Evolutionary conservation across 2,797 vertebrate species (phyloP).

Genomic region (Botia kubotai): DNA sequence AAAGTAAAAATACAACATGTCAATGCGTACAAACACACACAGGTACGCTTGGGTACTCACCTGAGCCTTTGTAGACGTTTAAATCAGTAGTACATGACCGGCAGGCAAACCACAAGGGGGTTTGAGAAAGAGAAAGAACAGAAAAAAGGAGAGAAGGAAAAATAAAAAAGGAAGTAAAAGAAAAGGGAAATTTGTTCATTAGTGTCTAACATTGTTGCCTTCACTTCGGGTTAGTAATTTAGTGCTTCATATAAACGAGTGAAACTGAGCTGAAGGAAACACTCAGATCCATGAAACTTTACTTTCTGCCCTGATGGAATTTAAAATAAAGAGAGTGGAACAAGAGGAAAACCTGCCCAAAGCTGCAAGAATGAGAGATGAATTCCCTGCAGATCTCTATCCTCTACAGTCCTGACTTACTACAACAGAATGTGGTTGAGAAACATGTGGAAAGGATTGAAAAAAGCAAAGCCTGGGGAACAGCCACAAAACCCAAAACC

Average conservation of each 20-base stretch:
- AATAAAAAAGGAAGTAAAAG: slow-evolving; percentile 15
- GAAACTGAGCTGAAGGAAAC: slow-evolving; percentile 48
- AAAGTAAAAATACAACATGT: neutral
- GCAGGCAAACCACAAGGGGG: slow-evolving; percentile 2
- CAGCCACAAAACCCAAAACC: slow-evolving; percentile 26
- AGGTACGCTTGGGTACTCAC: slow-evolving; percentile 72
- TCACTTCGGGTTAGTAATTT: slow-evolving; percentile 7
- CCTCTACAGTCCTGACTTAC: slow-evolving; percentile 34
- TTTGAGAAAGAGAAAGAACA: slow-evolving; percentile 55
- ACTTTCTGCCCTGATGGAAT: slow-evolving; percentile 45
- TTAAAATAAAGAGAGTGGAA: slow-evolving; percentile 33
- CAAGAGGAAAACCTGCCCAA: slow-evolving; percentile 6
- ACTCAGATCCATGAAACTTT: slow-evolving; percentile 51
- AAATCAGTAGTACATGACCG: slow-evolving; percentile 73
- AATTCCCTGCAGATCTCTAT: slow-evolving; percentile 13
- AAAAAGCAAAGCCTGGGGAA: neutral
- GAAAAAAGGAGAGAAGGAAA: slow-evolving; percentile 73
- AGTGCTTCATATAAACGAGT: slow-evolving; percentile 48
- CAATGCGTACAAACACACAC: neutral
- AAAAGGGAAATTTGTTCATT: slow-evolving; percentile 71
- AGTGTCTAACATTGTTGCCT: slow-evolving; percentile 63
- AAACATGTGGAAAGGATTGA: slow-evolving; percentile 25
- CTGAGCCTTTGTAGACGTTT: slow-evolving; percentile 89
- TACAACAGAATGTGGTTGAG: slow-evolving; percentile 3
- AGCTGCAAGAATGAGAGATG: slow-evolving; percentile 9